These are phyloP conservation scores for Anolis carolinensis DNA, from an alignment of 2,113 vertebrate species.

Conservation along the genomic window DNA sequence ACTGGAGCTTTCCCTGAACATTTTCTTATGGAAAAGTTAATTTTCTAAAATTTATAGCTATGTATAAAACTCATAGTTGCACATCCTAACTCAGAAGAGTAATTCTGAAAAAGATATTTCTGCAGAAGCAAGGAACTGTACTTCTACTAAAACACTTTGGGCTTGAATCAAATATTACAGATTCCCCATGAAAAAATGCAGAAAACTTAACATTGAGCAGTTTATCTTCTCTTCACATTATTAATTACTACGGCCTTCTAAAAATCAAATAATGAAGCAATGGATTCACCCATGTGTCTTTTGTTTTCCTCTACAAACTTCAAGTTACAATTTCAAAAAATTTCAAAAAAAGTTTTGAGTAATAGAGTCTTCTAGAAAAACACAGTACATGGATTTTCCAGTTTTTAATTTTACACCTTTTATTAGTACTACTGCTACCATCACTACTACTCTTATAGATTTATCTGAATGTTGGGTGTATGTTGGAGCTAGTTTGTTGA, in stretches of 20 bases:
- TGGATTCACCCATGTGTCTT: neutral
- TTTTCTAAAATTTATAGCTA: conserved; percentile 50
- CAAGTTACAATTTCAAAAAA: neutral
- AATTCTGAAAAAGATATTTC: conserved; percentile 38
- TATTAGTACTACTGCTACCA: neutral
- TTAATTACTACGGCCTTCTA: conserved; percentile 1
- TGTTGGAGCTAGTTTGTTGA: neutral
- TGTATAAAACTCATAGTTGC: conserved; percentile 36
- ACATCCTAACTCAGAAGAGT: conserved; percentile 34
- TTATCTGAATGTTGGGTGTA: neutral
- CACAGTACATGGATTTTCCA: neutral
- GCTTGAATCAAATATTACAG: neutral
- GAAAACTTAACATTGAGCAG: neutral
- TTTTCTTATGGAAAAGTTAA: conserved; percentile 40
- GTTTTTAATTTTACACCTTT: neutral
- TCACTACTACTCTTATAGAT: neutral
- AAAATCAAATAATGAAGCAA: conserved; percentile 3
- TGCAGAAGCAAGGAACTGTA: conserved; percentile 7
- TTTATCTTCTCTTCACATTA: neutral
- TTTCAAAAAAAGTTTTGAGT: neutral
- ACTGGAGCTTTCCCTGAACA: conserved; percentile 22
- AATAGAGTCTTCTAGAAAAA: neutral
- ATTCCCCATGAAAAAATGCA: neutral
- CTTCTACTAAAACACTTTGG: neutral
- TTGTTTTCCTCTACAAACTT: neutral